phyloP scores from a whole-genome alignment of 1,140 invertebrate genomes.

The Cydia pomonella region DNA sequence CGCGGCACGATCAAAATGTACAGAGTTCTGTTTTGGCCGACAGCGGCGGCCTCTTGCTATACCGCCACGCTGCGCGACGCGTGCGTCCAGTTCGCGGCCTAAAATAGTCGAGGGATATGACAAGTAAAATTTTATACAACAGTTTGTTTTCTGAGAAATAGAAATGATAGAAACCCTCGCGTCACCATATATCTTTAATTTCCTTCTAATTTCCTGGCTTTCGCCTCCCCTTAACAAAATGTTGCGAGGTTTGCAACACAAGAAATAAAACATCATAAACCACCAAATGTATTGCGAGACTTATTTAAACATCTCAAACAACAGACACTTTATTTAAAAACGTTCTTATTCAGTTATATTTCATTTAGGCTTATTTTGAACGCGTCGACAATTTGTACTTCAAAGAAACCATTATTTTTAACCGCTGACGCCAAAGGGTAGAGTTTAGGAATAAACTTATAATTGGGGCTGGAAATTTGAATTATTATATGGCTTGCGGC shows the following conservation, averaged over 20 bases:
- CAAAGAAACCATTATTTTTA: conserved; percentile 1
- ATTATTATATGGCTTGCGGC: conserved; percentile 2
- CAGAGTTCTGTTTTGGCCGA: too few species aligned
- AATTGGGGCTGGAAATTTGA: neutral
- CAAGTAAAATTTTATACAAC: too few species aligned
- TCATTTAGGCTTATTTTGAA: neutral
- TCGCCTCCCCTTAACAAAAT: neutral
- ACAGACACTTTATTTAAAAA: neutral
- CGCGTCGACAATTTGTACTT: conserved; percentile 7
- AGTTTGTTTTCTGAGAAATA: too few species aligned
- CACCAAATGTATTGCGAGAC: neutral
- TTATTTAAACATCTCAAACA: neutral
- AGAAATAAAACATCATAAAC: too few species aligned
- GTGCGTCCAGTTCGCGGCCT: too few species aligned
- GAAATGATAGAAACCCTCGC: too few species aligned
- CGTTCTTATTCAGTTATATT: neutral
- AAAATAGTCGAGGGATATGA: too few species aligned
- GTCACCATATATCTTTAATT: too few species aligned
- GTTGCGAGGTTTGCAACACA: neutral
- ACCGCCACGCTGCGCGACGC: too few species aligned
- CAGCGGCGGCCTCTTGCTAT: too few species aligned
- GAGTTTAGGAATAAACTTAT: conserved; percentile 10
- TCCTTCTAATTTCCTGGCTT: too few species aligned
- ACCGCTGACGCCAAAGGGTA: neutral
- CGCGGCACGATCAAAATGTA: too few species aligned